phyloP scores from a whole-genome alignment of 2,797 vertebrate species.

The Brotula barbata region DNA sequence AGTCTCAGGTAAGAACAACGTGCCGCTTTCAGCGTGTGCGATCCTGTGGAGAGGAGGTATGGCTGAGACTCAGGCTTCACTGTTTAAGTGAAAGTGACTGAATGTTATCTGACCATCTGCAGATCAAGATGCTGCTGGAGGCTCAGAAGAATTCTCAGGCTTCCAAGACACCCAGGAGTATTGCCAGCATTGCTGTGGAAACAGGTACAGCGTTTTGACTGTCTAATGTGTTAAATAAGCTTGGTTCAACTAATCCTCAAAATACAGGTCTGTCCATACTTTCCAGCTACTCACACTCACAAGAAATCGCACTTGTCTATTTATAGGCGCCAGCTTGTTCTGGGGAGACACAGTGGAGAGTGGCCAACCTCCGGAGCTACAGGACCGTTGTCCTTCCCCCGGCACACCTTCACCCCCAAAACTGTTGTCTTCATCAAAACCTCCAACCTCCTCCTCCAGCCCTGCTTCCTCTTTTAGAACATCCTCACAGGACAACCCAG shows the following conservation, averaged over 20 bases:
- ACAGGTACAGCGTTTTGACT: constrained; percentile 81
- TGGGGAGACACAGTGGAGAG: constrained; percentile 77
- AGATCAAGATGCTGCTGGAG: constrained; percentile 94
- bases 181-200: constrained; percentile 88
- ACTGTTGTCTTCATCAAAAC: neutral
- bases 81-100: too few relatives aligned
- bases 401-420: constrained; percentile 8
- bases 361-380: constrained; percentile 47
- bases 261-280: too few relatives aligned
- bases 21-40: too few relatives aligned
- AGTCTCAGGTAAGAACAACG: constrained; percentile 85
- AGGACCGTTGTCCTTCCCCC: constrained; percentile 36
- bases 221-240: neutral
- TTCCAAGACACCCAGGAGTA: constrained; percentile 52
- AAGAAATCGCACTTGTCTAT: neutral
- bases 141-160: constrained; percentile 77
- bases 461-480: constrained; percentile 7
- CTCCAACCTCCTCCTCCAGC: constrained; percentile 1
- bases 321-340: constrained; percentile 90
- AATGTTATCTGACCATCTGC: constrained; percentile 14
- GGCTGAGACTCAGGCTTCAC: too few relatives aligned
- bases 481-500: constrained; percentile 61
- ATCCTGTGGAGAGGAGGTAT: too few relatives aligned
- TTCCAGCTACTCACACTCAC: too few relatives aligned
- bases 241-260: too few relatives aligned